Percentiles rank a stretch among this genome's conserved stretches.
These are phyloP conservation scores for Embidobia sp. DNA, from an alignment of 2,888 invertebrate genomes.

Conservation along the genomic window DNA sequence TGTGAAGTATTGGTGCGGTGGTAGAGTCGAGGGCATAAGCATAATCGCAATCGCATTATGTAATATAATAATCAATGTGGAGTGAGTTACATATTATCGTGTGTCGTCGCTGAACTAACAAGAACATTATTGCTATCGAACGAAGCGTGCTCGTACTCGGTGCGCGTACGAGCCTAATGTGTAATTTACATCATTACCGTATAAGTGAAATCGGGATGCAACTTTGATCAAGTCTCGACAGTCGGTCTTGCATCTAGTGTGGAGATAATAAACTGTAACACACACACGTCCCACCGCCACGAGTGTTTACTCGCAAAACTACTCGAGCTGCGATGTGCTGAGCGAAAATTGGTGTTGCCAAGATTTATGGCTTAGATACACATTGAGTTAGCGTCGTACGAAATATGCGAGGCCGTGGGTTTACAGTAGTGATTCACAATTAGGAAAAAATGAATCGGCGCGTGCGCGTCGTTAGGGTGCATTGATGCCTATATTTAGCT, in stretches of 20 bases:
- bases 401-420: not conserved
- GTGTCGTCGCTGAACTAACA: conserved; percentile 32
- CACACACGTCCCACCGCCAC: not conserved
- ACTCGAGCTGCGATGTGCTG: conserved; percentile 16
- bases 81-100: conserved; percentile 40
- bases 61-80: conserved; percentile 47
- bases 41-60: conserved; percentile 36
- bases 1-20: conserved; percentile 22
- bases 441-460: not conserved
- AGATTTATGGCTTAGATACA: conserved; percentile 28
- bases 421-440: conserved; percentile 5
- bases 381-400: conserved; percentile 4
- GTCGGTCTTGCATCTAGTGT: conserved; percentile 26
- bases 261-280: conserved; percentile 37
- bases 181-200: conserved; percentile 46
- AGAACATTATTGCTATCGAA: conserved; percentile 38
- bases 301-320: conserved; percentile 25
- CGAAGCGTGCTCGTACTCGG: conserved; percentile 33
- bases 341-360: conserved; percentile 25
- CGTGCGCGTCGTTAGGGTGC: not conserved
- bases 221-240: conserved; percentile 52
- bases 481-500: too few relatives aligned
- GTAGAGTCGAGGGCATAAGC: conserved; percentile 4
- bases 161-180: conserved; percentile 21
- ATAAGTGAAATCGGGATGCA: conserved; percentile 45